Evolutionary conservation across 1,140 invertebrate genomes (phyloP).

Genomic region (Nebria ingens): DNA sequence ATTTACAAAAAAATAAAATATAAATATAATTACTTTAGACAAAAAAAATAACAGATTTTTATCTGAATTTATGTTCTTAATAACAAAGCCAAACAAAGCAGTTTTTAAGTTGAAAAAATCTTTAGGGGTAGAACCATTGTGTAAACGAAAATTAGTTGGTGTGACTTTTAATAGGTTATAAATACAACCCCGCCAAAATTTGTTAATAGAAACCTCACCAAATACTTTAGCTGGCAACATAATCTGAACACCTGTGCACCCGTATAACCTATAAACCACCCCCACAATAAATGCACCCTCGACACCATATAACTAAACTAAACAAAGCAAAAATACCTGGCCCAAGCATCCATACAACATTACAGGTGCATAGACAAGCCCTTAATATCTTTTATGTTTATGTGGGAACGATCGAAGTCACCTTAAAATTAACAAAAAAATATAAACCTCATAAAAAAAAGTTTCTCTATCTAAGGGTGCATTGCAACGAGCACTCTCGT

Average conservation of each 20-base stretch:
- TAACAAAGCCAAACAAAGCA: no score
- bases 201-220: not conserved
- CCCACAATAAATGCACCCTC: conserved; percentile 1
- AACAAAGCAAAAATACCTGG: conserved; percentile 1
- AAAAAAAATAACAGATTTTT: no score
- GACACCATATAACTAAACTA: not conserved
- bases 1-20: no score
- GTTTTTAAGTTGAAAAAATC: no score
- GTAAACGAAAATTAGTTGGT: no score
- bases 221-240: not conserved
- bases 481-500: not conserved
- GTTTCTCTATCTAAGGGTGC: no score
- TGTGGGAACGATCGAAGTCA: conserved; percentile 25
- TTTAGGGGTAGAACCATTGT: no score
- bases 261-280: not conserved
- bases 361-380: not conserved
- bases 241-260: not conserved
- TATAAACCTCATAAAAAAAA: no score
- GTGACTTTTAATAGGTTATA: no score
- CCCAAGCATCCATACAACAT: not conserved
- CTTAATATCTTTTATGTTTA: conserved; percentile 28
- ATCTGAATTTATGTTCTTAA: no score
- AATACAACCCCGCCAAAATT: not conserved
- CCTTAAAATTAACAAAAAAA: not conserved
- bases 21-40: no score